Evolutionary conservation across 2,888 invertebrate species (phyloP), one percentile per base, ranked within the genome.

Genomic region (Drosophila mettleri): DNA sequence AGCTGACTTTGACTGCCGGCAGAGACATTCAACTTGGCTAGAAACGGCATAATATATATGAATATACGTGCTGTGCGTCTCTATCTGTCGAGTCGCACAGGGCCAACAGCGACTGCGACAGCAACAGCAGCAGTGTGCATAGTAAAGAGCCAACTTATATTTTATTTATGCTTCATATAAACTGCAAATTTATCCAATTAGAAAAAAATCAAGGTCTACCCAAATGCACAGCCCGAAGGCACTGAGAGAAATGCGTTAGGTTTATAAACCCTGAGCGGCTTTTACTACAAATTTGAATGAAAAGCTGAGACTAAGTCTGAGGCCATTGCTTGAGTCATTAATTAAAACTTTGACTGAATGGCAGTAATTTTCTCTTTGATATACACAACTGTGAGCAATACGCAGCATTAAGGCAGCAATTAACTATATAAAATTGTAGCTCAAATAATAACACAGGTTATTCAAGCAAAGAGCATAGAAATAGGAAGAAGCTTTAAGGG

Each of bases 1-100:
- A 78, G 69, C 69, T 69, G 66, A 72, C 86, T 70, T 73, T 58
- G 74, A 49, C 61, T 68, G 41, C 27, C 48, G 39, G 9, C 52
- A 33, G 9, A 55, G 49, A 67, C 60, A 77, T 66, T 71, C 66
- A 71, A 66, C 58, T 55, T 29, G 51, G 38, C 51, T 20, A 34
- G 22, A 45, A 62, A 36, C 53, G 34, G 16, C 41, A 29, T 22
- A 46, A 52, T 45, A 33, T 27, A 43, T 16, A 16, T 2, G 24
- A 24, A 9, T 0, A 10, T 27, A 27, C 16, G 27, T 27, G 45
- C 45, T 16, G 3, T 18, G n/a, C 29, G 1, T 16, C 2, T 10
- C 14, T 29, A 10, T 18, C 6, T 3, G 24, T 16, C 29, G 20
- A 5, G 6, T 43, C 2, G 16, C 49, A 22, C 29, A 7, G 22